Evolutionary conservation across 2,113 vertebrate genomes (phyloP).

Genomic region (Oxygymnocypris stewartii): DNA sequence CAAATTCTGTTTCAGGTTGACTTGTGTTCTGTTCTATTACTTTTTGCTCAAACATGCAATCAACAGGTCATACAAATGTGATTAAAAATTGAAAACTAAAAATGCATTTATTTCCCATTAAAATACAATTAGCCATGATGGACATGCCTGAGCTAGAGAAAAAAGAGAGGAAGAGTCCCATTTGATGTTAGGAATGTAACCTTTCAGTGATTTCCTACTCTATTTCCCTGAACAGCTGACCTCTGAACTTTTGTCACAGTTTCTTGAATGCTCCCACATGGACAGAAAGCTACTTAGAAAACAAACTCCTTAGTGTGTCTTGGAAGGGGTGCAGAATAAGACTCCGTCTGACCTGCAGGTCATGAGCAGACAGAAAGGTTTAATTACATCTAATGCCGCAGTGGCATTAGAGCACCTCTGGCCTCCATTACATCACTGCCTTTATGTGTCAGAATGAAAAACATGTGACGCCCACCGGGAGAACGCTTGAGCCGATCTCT

Average conservation of each 20-base stretch:
- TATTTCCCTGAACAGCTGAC: slow-evolving; percentile 21
- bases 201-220: slow-evolving; percentile 30
- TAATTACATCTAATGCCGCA: slow-evolving; percentile 42
- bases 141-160: background rate
- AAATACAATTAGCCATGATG: background rate
- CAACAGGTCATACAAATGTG: background rate
- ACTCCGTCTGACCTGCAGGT: slow-evolving; percentile 46
- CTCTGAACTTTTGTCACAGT: slow-evolving; percentile 39
- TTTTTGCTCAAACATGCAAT: background rate
- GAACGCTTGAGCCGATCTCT: background rate
- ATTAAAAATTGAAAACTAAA: background rate
- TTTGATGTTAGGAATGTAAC: slow-evolving; percentile 2
- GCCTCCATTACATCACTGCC: slow-evolving; percentile 20
- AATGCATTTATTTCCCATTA: background rate
- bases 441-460: slow-evolving; percentile 19
- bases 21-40: background rate
- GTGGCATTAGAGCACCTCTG: slow-evolving; percentile 11
- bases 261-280: slow-evolving; percentile 37
- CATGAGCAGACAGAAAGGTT: slow-evolving; percentile 54
- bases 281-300: slow-evolving; percentile 23
- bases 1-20: background rate
- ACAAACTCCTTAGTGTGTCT: background rate
- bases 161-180: background rate
- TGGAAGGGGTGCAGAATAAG: slow-evolving; percentile 36
- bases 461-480: background rate